Conservation (phyloP, 2,888 invertebrate species). For the Slavum lentiscoides region DNA sequence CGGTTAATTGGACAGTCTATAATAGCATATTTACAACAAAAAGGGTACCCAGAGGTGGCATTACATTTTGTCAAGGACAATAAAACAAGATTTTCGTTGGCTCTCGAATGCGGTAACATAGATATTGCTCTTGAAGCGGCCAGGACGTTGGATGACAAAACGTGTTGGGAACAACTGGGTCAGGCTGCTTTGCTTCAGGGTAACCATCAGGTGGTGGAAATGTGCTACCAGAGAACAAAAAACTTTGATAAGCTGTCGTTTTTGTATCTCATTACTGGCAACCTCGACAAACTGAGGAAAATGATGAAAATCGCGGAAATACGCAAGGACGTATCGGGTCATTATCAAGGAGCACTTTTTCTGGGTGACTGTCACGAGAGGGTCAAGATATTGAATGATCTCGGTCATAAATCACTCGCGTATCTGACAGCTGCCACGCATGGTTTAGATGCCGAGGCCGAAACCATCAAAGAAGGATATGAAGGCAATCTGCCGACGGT, state of each 20-base stretch:
- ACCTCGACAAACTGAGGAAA: constrained; percentile 93
- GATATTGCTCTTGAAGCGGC: constrained; percentile 97
- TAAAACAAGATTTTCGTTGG: constrained; percentile 92
- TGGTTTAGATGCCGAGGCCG: constrained; percentile 80
- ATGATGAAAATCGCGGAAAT: constrained; percentile 99
- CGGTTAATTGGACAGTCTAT: constrained; percentile 98
- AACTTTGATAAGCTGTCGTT: constrained; percentile 98
- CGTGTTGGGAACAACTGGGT: constrained; percentile 94
- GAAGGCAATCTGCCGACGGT: constrained; percentile 73
- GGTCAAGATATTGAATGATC: constrained; percentile 76
- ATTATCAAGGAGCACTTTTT: constrained; percentile 91
- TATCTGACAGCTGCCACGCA: constrained; percentile 94
- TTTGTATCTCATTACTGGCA: constrained; percentile 96
- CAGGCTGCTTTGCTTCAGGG: constrained; percentile 85
- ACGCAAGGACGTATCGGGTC: constrained; percentile 92
- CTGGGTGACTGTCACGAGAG: constrained; percentile 91
- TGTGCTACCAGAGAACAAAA: constrained; percentile 99
- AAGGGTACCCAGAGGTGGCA: constrained; percentile 98
- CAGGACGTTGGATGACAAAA: constrained; percentile 87
- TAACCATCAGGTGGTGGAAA: constrained; percentile 77
- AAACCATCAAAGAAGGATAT: constrained; percentile 69
- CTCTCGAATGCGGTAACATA: constrained; percentile 97
- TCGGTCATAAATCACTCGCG: constrained; percentile 77
- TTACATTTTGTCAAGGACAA: constrained; percentile 99
- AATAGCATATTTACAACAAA: constrained; percentile 97